A percentile compares a stretch with the other conserved stretches of the same genome.
phyloP scores from a whole-genome alignment of 2,888 invertebrate genomes.

The Anaspis maculata region DNA sequence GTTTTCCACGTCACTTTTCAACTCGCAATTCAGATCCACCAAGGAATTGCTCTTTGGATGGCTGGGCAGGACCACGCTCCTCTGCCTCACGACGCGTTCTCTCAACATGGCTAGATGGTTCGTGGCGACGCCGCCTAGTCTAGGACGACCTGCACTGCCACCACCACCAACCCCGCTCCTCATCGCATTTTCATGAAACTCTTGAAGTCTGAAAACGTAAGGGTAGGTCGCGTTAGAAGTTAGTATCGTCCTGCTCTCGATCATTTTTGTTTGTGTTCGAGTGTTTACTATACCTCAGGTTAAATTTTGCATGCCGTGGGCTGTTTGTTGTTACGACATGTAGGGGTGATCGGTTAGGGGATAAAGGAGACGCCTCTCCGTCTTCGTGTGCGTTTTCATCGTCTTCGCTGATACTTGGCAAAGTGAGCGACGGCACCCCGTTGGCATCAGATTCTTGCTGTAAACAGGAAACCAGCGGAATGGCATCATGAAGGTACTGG shows the following conservation, averaged over 20 bases:
- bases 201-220: constrained; percentile 34
- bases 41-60: constrained; percentile 50
- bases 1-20: constrained; percentile 34
- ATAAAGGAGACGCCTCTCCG: constrained; percentile 56
- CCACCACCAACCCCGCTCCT: too few species aligned
- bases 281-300: constrained; percentile 33
- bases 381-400: constrained; percentile 81
- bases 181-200: constrained; percentile 31
- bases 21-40: constrained; percentile 53
- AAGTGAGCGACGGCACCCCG: constrained; percentile 70
- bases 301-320: constrained; percentile 61
- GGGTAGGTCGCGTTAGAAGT: too few species aligned
- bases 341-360: constrained; percentile 54
- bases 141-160: too few species aligned
- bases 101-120: constrained; percentile 47
- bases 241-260: neutral
- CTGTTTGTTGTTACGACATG: constrained; percentile 44
- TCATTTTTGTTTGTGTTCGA: neutral
- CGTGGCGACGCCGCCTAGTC: constrained; percentile 38
- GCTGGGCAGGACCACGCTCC: constrained; percentile 51
- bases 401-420: constrained; percentile 92
- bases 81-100: constrained; percentile 59
- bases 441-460: constrained; percentile 66
- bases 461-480: too few species aligned
- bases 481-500: too few species aligned